Evolutionary conservation across 2,113 vertebrate species (phyloP).

Genomic region (Rhipidura dahli): DNA sequence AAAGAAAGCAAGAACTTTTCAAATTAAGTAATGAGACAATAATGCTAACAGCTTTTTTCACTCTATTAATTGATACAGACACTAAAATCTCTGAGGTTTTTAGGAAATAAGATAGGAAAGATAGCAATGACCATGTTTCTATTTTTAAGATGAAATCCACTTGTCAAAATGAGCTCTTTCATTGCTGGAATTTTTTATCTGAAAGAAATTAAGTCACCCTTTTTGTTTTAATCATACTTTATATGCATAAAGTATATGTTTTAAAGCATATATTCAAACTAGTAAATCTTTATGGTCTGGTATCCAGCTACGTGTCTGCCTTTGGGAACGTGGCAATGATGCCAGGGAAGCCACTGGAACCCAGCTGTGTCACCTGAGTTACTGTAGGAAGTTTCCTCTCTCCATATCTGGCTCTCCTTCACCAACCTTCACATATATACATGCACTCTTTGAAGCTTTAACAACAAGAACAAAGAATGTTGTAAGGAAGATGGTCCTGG

Average conservation of each 20-base stretch:
- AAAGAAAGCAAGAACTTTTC: constrained; percentile 73
- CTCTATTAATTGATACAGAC: constrained; percentile 52
- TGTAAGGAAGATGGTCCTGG: not conserved
- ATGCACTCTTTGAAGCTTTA: not conserved
- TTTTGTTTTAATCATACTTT: not conserved
- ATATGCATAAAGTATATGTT: not conserved
- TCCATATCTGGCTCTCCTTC: not conserved
- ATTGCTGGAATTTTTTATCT: constrained; percentile 8
- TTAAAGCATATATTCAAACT: not conserved
- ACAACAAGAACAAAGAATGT: not conserved
- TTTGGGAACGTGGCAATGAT: not conserved
- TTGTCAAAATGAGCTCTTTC: not conserved
- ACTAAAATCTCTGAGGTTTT: constrained; percentile 55
- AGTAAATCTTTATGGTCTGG: not conserved
- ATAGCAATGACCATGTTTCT: constrained; percentile 61
- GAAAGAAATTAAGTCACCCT: not conserved
- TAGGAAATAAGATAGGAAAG: constrained; percentile 60
- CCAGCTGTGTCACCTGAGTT: not conserved
- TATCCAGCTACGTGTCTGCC: accelerated
- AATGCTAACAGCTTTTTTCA: constrained; percentile 67
- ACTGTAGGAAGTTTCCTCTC: not conserved
- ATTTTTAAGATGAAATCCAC: constrained; percentile 60
- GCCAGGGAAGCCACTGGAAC: not conserved
- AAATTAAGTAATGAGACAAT: constrained; percentile 72
- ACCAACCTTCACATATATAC: not conserved